Evolutionary conservation across 1,140 invertebrate species (phyloP).

Genomic region (Batillaria attramentaria): DNA sequence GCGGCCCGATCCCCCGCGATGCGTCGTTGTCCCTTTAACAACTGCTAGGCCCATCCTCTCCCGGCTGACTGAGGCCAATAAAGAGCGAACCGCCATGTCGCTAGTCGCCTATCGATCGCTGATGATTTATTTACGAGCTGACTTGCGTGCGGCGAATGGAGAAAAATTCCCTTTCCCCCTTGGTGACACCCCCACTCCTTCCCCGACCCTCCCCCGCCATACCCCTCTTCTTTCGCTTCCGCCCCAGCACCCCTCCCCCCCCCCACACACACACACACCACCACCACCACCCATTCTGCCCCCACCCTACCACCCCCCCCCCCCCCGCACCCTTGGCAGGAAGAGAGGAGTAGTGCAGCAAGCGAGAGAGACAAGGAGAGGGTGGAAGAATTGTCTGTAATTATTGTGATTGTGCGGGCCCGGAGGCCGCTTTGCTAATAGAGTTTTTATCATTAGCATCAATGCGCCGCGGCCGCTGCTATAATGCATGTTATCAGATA

Average conservation of each 20-base stretch:
- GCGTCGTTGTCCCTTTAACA: too few species aligned
- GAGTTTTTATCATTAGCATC: too few species aligned
- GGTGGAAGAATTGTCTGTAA: too few species aligned
- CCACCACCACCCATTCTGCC: not conserved
- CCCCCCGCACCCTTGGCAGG: not conserved
- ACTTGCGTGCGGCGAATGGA: conserved; percentile 8
- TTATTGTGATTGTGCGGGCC: too few species aligned
- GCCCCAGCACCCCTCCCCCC: not conserved
- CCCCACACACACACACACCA: not conserved
- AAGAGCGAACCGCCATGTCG: too few species aligned
- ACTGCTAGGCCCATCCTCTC: too few species aligned
- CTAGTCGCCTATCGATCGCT: not conserved
- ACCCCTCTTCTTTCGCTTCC: not conserved
- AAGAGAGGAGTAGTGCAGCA: not conserved
- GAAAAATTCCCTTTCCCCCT: not conserved
- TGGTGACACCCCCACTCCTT: not conserved
- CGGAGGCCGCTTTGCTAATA: too few species aligned
- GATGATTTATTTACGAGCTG: conserved; percentile 25
- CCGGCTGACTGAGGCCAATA: too few species aligned
- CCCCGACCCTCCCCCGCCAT: not conserved
- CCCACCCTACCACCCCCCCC: not conserved
- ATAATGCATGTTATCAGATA: too few species aligned
- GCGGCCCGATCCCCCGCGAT: too few species aligned
- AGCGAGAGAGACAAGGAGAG: not conserved
- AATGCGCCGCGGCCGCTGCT: too few species aligned